Percentiles rank a stretch among this genome's conserved stretches.
Conservation (phyloP, 1,140 invertebrate species). For the Gonatopus flavifemur region DNA sequence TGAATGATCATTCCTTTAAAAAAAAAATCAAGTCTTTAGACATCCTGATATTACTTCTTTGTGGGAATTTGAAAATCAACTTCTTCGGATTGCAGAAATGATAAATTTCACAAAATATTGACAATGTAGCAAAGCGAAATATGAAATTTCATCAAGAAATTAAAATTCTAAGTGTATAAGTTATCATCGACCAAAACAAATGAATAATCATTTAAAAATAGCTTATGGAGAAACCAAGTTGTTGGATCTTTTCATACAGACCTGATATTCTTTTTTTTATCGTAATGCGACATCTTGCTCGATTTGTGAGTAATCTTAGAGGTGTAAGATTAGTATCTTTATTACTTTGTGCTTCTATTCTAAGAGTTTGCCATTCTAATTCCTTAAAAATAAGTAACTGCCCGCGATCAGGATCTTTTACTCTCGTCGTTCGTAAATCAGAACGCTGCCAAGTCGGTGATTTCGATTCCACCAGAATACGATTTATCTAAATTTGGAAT, state of each 20-base stretch:
- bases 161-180: background rate
- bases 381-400: slow-evolving; percentile 97
- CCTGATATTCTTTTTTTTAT: slow-evolving; percentile 93
- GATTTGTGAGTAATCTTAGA: slow-evolving; percentile 89
- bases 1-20: slow-evolving; percentile 3
- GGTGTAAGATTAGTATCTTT: slow-evolving; percentile 83
- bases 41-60: too few relatives aligned
- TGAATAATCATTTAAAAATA: slow-evolving; percentile 1
- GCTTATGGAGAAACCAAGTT: too few relatives aligned
- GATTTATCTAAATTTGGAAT: slow-evolving; percentile 72
- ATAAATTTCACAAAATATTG: background rate
- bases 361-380: slow-evolving; percentile 93
- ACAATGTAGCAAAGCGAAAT: background rate
- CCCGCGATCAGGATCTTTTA: slow-evolving; percentile 85
- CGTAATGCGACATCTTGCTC: slow-evolving; percentile 91
- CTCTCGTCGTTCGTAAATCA: slow-evolving; percentile 83
- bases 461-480: slow-evolving; percentile 90
- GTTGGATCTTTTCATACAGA: slow-evolving; percentile 48
- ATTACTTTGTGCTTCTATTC: slow-evolving; percentile 89
- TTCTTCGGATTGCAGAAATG: background rate
- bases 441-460: slow-evolving; percentile 84
- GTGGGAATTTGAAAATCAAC: too few relatives aligned
- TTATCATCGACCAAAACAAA: background rate
- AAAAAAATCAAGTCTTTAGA: too few relatives aligned
- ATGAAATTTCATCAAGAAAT: background rate